Evolutionary conservation across 2,888 invertebrate species (phyloP), one percentile per base, ranked within the genome.

Genomic region (Periphyllus acericola): DNA sequence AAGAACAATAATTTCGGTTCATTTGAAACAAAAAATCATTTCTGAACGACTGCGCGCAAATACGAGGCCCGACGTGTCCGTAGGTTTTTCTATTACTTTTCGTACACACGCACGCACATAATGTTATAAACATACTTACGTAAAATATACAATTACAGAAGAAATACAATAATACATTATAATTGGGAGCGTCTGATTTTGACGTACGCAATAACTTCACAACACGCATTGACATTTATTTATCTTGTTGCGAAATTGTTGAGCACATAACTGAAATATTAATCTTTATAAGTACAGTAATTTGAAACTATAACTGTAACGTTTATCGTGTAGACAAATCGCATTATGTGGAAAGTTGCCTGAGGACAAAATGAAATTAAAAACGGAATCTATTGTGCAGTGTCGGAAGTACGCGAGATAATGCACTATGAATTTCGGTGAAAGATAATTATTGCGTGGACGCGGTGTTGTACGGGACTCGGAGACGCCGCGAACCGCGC

Each of bases 241-340:
- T 80, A 66, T 80, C 80, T 80, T 29, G 80, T 80, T 36, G n/a
- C 36, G 17, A 29, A 36, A 71, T 71, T 71, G 71, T n/a, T n/a
- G 3, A 60, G 36, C 25, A 79, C 34, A 80, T 60, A 60, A 60
- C 80, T 60, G 66, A 34, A 80, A 60, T 80, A 80, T 80, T 80
- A 80, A 80, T 80, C 80, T 79, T 34, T 34, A 79, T 14, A 34
- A 55, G n/a, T 19, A 19, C 1, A 36, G 36, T 68, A 40, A 80
- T 80, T 80, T 21, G 29, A 68, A 66, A 80, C 79, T 66, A 66
- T 60, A 80, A 80, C 80, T 36, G 66, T 60, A 80, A 60, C 40
- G n/a, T 80, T 66, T 40, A 66, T 80, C 80, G 80, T n/a, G n/a
- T 66, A 66, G 40, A 80, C 29, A 66, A 68, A 40, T 68, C 21